Base-by-base conservation (phyloP, 1,140 invertebrate species). In the Intoshia linei region DNA sequence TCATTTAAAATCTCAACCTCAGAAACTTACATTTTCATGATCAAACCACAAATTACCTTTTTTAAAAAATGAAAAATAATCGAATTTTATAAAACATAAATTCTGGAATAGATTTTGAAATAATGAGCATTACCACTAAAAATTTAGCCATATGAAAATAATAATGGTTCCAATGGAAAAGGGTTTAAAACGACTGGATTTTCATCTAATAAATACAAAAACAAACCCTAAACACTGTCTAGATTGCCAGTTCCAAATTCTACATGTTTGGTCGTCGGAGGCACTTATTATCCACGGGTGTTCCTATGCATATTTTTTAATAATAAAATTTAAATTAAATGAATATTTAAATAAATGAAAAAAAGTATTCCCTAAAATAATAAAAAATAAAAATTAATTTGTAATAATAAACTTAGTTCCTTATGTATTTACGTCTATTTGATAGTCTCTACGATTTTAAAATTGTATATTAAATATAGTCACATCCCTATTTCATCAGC, bases 181-280 rank as follows among this genome's bases (percentile, higher is more conserved):
- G 17, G 30, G 24, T n/a, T 10, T 7, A 27, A 7, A 27, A 27
- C 7, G 7, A n/a, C 7, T n/a, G 24, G 24, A 27, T n/a, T 7
- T 7, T n/a, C 7, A 27, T 10, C 7, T 7, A 10, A 27, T 10
- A n/a, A 7, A 10, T 10, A 33, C 10, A 25, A 23, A 5, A 13
- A 1, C 20, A 25, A 30, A 57, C 54, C 50, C 49, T 21, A 59
- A 47, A 54, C 83, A 93, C 38, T 73, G 77, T n/a, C 90, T 67
- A 17, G 81, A 90, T 54, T 98, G 90, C 90, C 90, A 98, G 54
- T 98, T 98, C 90, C 90, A 98, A 44, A 98, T 87, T 37, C 83
- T 66, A 42, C 92, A 84, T 1, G 81, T 92, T 56, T 87, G 87
- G 64, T 98, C 90, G 63, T 93, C 84, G 3, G 79, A 90, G 2